These are phyloP conservation scores for Eledona agricola DNA, from an alignment of 2,888 invertebrate species.

Conservation along the genomic window DNA sequence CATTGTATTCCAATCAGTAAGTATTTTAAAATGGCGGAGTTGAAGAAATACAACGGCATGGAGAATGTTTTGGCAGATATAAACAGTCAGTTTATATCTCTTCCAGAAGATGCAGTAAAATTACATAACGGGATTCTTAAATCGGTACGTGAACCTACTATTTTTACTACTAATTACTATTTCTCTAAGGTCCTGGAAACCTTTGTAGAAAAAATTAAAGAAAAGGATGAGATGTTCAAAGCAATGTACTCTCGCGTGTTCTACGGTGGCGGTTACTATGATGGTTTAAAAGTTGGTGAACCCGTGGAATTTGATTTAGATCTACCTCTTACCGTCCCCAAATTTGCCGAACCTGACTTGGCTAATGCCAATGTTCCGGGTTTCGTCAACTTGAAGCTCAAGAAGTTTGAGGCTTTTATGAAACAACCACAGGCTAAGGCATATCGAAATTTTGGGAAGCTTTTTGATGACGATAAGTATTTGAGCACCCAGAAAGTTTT, in stretches of 20 bases:
- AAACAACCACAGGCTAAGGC: conserved; percentile 11
- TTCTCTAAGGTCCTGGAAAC: conserved; percentile 1
- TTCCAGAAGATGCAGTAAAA: conserved; percentile 42
- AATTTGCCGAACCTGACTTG: conserved; percentile 57
- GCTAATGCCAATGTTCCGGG: conserved; percentile 58
- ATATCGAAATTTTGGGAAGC: conserved; percentile 11
- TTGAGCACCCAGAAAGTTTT: conserved; percentile 65
- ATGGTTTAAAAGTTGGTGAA: conserved; percentile 66
- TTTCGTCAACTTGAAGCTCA: conserved; percentile 63
- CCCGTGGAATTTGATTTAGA: conserved; percentile 72
- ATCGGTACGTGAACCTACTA: conserved; percentile 55
- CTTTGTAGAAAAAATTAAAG: conserved; percentile 49
- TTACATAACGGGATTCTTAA: conserved; percentile 59
- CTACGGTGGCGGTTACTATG: conserved; percentile 69
- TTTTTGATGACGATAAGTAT: conserved; percentile 61
- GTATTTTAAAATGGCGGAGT: no score
- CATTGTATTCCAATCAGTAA: no score
- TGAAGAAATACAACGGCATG: no score
- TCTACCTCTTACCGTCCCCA: conserved; percentile 66
- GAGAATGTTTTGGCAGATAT: conserved; percentile 50
- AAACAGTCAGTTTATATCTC: conserved; percentile 46
- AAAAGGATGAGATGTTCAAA: conserved; percentile 53
- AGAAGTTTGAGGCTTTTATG: conserved; percentile 32
- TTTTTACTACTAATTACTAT: not conserved
- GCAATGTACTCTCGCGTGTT: conserved; percentile 54